Conservation (phyloP, 1,140 invertebrate genomes). For the Drosophila sturtevanti region DNA sequence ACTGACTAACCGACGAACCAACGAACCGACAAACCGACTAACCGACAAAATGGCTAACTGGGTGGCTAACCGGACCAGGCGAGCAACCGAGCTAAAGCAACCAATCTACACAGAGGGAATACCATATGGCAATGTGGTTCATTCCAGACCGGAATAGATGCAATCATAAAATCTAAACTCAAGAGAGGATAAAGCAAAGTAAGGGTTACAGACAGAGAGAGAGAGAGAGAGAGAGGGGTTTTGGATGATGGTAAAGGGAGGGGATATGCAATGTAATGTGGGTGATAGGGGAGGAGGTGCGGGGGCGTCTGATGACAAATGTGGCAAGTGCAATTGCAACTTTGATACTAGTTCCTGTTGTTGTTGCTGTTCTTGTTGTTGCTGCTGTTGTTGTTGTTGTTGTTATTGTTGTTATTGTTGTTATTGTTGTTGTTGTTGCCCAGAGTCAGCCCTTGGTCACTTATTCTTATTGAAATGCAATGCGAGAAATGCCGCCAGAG, state of each 20-base stretch:
- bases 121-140: constrained; percentile 51
- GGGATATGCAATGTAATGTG: background rate
- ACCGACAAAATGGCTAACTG: background rate
- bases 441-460: constrained; percentile 16
- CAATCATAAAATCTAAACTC: constrained; percentile 67
- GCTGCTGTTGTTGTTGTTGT: background rate
- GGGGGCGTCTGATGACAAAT: constrained; percentile 61
- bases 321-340: constrained; percentile 33
- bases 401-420: no score
- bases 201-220: no score
- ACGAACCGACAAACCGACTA: no score
- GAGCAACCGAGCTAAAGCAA: background rate
- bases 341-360: constrained; percentile 24
- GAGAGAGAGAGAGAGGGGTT: background rate
- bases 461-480: constrained; percentile 56
- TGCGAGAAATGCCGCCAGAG: constrained; percentile 4
- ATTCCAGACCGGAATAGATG: constrained; percentile 43
- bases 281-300: constrained; percentile 18
- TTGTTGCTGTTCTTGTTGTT: no score
- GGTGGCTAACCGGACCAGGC: background rate
- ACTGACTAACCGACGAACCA: constrained; percentile 10
- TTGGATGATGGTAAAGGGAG: background rate
- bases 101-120: constrained; percentile 49
- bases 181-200: no score
- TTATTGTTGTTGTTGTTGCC: background rate